Evolutionary conservation across 2,888 invertebrate species (phyloP), one percentile per base, ranked within the genome.

Genomic region (Meghimatium bilineatum): DNA sequence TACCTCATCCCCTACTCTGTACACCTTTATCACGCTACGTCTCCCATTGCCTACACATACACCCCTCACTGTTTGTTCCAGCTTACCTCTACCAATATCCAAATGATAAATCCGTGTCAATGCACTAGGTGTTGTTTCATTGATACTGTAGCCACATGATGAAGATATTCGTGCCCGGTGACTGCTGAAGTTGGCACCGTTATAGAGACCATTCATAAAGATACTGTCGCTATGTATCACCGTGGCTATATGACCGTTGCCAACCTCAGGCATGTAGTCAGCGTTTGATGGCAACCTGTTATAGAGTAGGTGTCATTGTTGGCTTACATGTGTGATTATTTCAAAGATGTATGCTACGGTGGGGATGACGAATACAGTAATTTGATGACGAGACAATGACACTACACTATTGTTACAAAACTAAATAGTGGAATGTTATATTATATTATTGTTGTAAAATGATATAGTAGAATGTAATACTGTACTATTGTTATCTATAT

Each of bases 121-220:
- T 0, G 74, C 67, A 1, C 67, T 84, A 0, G 89, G 87, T 8
- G 83, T 32, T 6, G 60, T 63, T 38, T 81, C 77, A 1, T 83
- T 82, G 71, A 91, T 85, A 32, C 88, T 86, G 69, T 91, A 84
- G 17, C 91, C 87, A 26, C 82, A 86, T 0, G 90, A 88, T 29
- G 92, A 91, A 14, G 93, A 93, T 66, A 93, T 90, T 26, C 90
- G 85, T 8, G 93, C 93, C n/a, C 93, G 85, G 80, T 91, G 92
- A 80, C 91, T 92, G 26, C 86, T 83, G 12, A 86, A 87, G 14
- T 86, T 86, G 6, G 87, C 84, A 0, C 93, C 93, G 84, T 92
- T 93, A 84, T 90, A 91, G 17, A 93, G 84, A 0, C 93, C 93
- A 86, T 91, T 92, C 91, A 93, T 90, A 86, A 88, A 92, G 26